Evolutionary conservation across 2,797 vertebrate species (phyloP).

Genomic region (Coregonus sp.): DNA sequence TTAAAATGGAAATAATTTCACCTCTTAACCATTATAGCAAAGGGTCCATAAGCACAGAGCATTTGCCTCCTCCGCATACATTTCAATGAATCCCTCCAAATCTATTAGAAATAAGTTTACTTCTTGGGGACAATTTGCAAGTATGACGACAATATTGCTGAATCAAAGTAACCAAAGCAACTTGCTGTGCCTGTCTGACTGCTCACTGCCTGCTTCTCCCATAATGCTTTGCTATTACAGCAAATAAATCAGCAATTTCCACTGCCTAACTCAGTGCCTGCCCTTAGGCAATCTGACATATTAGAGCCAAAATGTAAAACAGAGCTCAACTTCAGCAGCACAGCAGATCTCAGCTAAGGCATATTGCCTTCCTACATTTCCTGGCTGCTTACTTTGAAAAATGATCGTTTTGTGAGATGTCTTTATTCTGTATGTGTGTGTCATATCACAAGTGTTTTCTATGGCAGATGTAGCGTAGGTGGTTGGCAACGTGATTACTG

Average conservation of each 20-base stretch:
- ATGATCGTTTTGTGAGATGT: neutral
- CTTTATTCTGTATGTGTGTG: neutral
- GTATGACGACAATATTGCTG: no score
- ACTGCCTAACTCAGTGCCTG: slow-evolving; percentile 43
- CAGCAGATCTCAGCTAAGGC: slow-evolving; percentile 55
- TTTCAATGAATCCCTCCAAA: no score
- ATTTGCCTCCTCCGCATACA: no score
- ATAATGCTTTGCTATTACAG: slow-evolving; percentile 49
- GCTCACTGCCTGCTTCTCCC: slow-evolving; percentile 25
- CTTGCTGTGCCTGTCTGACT: no score
- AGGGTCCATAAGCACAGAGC: no score
- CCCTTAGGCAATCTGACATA: slow-evolving; percentile 26
- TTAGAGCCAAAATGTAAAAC: slow-evolving; percentile 50
- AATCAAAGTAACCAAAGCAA: no score
- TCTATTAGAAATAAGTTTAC: no score
- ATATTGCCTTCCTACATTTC: slow-evolving; percentile 57
- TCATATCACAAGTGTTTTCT: neutral
- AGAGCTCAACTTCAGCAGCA: slow-evolving; percentile 62
- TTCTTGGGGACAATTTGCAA: no score
- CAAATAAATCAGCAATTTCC: slow-evolving; percentile 54
- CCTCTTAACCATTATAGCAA: no score
- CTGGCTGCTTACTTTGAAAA: no score
- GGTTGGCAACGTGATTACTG: neutral
- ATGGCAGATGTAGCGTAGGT: neutral
- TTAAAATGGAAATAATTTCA: no score